Evolutionary conservation across 2,113 vertebrate species (phyloP).

Genomic region (Pygoscelis adeliae): DNA sequence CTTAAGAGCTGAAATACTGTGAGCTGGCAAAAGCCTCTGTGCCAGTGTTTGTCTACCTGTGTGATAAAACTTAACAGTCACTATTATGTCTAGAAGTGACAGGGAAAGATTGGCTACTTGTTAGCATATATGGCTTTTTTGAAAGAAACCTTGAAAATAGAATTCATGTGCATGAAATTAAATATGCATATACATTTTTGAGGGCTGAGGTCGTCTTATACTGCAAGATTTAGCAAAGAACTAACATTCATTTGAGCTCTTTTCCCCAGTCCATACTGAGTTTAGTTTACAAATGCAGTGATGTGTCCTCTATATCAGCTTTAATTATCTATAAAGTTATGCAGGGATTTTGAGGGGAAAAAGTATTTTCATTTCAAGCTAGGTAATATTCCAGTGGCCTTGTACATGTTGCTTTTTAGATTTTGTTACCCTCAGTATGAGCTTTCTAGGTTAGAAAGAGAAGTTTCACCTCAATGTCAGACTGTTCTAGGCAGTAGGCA

Average conservation of each 20-base stretch:
- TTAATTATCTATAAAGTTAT: neutral
- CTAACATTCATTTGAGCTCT: neutral
- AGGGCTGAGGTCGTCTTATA: neutral
- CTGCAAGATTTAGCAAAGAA: neutral
- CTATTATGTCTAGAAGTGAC: neutral
- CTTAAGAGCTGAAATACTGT: neutral
- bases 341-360: neutral
- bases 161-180: neutral
- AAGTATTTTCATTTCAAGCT: neutral
- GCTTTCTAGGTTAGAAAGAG: neutral
- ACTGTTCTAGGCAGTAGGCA: neutral
- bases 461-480: neutral
- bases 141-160: neutral
- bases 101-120: neutral
- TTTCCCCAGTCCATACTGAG: fast-evolving
- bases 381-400: neutral
- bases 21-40: neutral
- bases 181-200: neutral
- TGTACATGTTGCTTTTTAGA: neutral
- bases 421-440: neutral
- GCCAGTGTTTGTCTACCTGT: neutral
- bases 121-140: fast-evolving
- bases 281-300: neutral
- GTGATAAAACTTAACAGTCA: neutral
- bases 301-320: neutral